Base-by-base conservation (phyloP, 2,888 invertebrate genomes). In the Corythucha ciliata region DNA sequence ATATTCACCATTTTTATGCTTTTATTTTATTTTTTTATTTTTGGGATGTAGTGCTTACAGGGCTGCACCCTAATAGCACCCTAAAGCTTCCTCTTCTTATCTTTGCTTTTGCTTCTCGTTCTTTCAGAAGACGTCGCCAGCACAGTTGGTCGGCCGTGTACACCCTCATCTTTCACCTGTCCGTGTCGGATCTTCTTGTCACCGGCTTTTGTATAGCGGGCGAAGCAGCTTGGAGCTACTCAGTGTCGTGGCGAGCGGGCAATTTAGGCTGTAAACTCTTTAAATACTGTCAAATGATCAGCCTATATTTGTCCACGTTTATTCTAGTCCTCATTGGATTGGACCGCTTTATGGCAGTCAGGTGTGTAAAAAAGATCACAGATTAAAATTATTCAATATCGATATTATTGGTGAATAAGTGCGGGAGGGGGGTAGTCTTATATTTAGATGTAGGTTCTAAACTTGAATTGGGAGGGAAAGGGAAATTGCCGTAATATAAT, bases 271-370 rank as follows among this genome's bases (percentile, higher is more conserved):
- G 89, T 68, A 88, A 87, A 69, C 59, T 84, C 48, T 81, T 87
- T 63, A 89, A 88, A 67, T 83, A 81, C 60, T 70, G 81, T 41
- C 86, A 88, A 69, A 81, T 86, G 78, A 84, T 86, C 63, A 80
- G 85, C 45, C 70, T 89, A 47, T 85, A 88, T 65, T 69, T 87
- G 57, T 87, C 87, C 54, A 88, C 88, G 0, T 88, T 84, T 67
- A 77, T 88, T 33, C 71, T 87, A 21, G 87, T 88, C 26, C 72
- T 87, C 39, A 87, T 89, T 61, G 86, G 86, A 10, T 75, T 87
- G 37, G 88, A 89, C 64, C 73, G 88, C 49, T 86, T 85, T 74
- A 74, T 83, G 41, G 83, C 83, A 1, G 84, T 88, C 10, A 77
- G 83, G 60, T 56, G 25, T 12, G 32, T 36, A 29, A 8, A 10